Evolutionary conservation across 2,797 vertebrate genomes (phyloP).

Genomic region (Gephyroberyx darwinii): DNA sequence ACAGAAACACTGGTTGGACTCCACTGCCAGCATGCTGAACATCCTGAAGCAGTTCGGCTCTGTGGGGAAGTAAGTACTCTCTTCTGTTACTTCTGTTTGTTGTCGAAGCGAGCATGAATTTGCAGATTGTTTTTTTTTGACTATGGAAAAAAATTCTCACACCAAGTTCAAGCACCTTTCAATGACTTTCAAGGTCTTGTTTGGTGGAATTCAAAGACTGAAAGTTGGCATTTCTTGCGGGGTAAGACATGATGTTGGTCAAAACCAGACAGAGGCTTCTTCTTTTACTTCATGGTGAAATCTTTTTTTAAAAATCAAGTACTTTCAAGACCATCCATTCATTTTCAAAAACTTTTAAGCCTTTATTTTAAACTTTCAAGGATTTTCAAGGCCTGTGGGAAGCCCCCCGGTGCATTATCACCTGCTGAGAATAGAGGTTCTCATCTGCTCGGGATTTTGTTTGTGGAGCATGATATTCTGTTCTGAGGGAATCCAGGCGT

Average conservation of each 20-base stretch:
- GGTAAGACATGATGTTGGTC: neutral
- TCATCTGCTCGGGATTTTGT: neutral
- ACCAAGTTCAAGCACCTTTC: too few species aligned
- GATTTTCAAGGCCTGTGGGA: neutral
- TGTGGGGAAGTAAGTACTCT: conserved; percentile 70
- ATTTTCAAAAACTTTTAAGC: too few species aligned
- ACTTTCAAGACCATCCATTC: too few species aligned
- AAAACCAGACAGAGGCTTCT: neutral
- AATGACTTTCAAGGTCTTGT: too few species aligned
- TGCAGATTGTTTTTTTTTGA: neutral
- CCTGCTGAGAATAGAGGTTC: neutral
- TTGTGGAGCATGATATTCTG: neutral
- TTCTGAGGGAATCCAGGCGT: conserved; percentile 34
- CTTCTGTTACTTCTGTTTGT: neutral
- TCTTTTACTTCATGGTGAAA: conserved; percentile 1
- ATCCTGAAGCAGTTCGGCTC: conserved; percentile 80
- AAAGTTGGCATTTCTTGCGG: neutral
- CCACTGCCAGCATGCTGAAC: conserved; percentile 74
- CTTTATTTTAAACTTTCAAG: too few species aligned
- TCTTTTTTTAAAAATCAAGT: too few species aligned
- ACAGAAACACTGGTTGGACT: conserved; percentile 42
- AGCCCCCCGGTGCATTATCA: too few species aligned
- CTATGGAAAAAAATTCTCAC: neutral
- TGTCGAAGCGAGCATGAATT: neutral
- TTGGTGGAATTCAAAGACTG: neutral